These are phyloP conservation scores for Shinisaurus crocodilurus DNA, from an alignment of 2,113 vertebrate genomes.

Conservation along the genomic window DNA sequence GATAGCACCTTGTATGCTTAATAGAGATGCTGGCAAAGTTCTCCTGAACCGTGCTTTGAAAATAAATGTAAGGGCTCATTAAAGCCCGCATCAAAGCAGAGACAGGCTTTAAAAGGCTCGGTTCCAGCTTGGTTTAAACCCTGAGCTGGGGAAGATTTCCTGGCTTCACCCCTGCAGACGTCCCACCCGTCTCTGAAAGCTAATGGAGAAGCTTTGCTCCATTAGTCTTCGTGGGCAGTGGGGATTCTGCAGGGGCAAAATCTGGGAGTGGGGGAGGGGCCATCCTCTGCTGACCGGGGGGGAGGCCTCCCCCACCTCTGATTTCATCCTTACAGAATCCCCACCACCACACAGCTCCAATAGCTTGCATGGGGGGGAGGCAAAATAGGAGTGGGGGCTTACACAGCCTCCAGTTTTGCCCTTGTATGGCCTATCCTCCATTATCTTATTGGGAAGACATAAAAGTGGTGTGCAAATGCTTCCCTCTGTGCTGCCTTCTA, in stretches of 20 bases:
- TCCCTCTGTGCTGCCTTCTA: too few relatives aligned
- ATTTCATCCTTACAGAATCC: neutral
- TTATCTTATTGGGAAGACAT: too few relatives aligned
- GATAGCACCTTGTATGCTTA: neutral
- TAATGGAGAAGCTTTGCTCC: neutral
- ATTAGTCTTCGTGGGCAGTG: neutral
- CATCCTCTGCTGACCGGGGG: neutral
- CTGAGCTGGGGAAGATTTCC: neutral
- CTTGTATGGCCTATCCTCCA: too few relatives aligned
- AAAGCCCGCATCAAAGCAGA: neutral
- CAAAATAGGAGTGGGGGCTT: too few relatives aligned
- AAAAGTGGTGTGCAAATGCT: too few relatives aligned
- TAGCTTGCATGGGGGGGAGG: too few relatives aligned
- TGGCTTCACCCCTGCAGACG: neutral
- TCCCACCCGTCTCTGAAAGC: neutral
- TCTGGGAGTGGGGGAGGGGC: neutral
- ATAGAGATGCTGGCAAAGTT: neutral
- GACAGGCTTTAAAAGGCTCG: too few relatives aligned
- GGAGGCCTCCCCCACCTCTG: too few relatives aligned
- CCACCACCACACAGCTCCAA: neutral
- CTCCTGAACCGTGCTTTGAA: neutral
- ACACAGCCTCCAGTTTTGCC: too few relatives aligned
- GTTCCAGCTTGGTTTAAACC: neutral
- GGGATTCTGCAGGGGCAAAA: neutral
- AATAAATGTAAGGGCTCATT: neutral